Base-by-base conservation (phyloP, 2,888 invertebrate genomes). In the Cephonodes hylas region DNA sequence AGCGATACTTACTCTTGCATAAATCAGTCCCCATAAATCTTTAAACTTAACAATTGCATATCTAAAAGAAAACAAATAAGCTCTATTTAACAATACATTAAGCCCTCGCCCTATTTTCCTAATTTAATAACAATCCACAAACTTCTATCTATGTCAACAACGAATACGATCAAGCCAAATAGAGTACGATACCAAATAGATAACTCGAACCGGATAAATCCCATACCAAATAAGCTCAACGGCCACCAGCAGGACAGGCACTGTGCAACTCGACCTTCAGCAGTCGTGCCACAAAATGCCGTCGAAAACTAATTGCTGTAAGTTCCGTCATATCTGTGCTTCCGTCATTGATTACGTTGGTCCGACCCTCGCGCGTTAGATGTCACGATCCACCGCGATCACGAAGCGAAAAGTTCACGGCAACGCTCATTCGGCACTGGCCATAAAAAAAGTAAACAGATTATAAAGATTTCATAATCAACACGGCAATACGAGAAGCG, bases 361-460 rank as follows among this genome's bases (percentile, higher is more conserved):
- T 73, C 73, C 89, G 85, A 85, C 71, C 75, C 77, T 77, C 80
- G 76, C 80, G 82, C 86, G 88, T 85, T 85, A 87, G 89, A 89
- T 90, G 90, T 89, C 91, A 90, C 90, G 91, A 79, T 79, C 77
- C 80, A 77, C 77, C 74, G 73, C 68, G 79, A 82, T 86, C 91
- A 89, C 89, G 89, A 89, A 65, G 73, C 62, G 64, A 70, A 91
- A 91, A 91, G 90, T 88, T 90, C 91, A 91, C 68, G 90, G 91
- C 57, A 73, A 77, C 73, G 71, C 75, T 65, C 73, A 67, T 64
- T 74, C 68, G 72, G 68, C 76, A 68, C 73, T 79, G 80, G 80
- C 83, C 81, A 80, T 75, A 74, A 42, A 64, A 62, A 38, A 38
- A 38, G 38, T 38, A 62, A 46, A 59, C 46, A 45, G n/a, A n/a